Evolutionary conservation across 2,113 vertebrate species (phyloP), one percentile per base, ranked within the genome.

Genomic region (Manacus vitellinus): DNA sequence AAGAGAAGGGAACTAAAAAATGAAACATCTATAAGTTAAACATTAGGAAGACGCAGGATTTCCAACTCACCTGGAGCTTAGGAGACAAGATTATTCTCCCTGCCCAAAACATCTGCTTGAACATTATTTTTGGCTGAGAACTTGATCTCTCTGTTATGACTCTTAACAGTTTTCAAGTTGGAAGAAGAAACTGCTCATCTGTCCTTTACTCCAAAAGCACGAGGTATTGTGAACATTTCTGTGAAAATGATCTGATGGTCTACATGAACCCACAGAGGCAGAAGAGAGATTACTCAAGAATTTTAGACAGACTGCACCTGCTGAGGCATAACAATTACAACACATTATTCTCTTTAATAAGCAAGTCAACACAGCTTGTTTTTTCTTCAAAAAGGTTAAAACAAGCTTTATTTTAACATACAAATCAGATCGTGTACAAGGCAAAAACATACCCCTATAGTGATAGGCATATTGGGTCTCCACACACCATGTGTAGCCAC

Each of bases 401-500:
- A 59, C 52, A 86, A 83, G 62, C 52, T 97, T 97, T 97, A 96
- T 96, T 97, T 92, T 75, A 89, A 96, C 28, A 62, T 87, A 96
- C 28, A 95, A 81, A 81, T 89, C 65, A 79, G 44, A 61, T 37
- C 61, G 31, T 35, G 16, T 95, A 95, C 76, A 96, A 94, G 73
- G 81, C 66, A 94, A 95, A 88, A 88, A 93, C 27, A 77, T 16
- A 39, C 25, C 21, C 41, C 24, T 44, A 25, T 0, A 63, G 63
- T 8, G 31, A 84, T 4, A 83, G 73, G 91, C 41, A 54, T 56
- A 89, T 3, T 54, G 31, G n/a, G 49, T 78, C 68, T 89, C 49
- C 61, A 46, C 61, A 55, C 30, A 73, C 63, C 35, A 22, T 2
- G 12, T 21, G 68, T 28, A 56, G 55, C 65, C 44, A 71, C 59